These are phyloP conservation scores for Pedetes capensis DNA, from an alignment of 2,113 vertebrate genomes.

Conservation along the genomic window DNA sequence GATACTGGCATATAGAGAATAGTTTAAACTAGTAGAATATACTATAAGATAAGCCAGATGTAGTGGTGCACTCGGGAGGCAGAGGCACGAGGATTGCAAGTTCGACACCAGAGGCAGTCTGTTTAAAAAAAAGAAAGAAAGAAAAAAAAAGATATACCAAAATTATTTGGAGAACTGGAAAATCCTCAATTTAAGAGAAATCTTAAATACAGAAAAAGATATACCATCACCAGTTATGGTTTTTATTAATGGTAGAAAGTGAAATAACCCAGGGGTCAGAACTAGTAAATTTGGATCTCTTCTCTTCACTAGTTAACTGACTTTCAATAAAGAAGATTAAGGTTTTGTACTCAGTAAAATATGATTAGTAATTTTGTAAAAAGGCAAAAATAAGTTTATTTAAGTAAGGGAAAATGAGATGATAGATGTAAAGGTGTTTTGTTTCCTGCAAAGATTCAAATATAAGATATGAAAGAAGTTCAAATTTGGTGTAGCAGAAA, in stretches of 20 bases:
- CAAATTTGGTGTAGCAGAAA: constrained; percentile 23
- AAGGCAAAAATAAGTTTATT: constrained; percentile 15
- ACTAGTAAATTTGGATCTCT: not conserved
- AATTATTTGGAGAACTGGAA: constrained; percentile 45
- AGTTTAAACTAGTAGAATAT: constrained; percentile 6
- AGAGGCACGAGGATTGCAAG: too few species aligned
- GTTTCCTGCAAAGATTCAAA: constrained; percentile 38
- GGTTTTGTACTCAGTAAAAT: constrained; percentile 29
- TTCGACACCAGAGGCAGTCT: too few species aligned
- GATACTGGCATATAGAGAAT: not conserved
- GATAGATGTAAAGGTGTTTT: not conserved
- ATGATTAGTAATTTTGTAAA: not conserved
- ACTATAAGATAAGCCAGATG: constrained; percentile 43
- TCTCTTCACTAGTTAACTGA: not conserved
- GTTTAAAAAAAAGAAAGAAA: too few species aligned
- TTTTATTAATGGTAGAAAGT: not conserved
- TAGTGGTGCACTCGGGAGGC: too few species aligned
- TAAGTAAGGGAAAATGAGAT: constrained; percentile 42
- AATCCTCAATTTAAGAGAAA: constrained; percentile 43
- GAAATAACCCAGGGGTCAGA: not conserved
- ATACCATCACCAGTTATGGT: not conserved
- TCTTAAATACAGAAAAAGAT: constrained; percentile 44
- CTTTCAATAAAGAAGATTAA: not conserved
- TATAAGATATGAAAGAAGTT: constrained; percentile 23
- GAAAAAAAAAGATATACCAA: too few species aligned